A percentile compares a stretch with the other conserved stretches of the same genome.
These are phyloP conservation scores for Spisula solida DNA, from an alignment of 2,888 invertebrate genomes.

Conservation along the genomic window DNA sequence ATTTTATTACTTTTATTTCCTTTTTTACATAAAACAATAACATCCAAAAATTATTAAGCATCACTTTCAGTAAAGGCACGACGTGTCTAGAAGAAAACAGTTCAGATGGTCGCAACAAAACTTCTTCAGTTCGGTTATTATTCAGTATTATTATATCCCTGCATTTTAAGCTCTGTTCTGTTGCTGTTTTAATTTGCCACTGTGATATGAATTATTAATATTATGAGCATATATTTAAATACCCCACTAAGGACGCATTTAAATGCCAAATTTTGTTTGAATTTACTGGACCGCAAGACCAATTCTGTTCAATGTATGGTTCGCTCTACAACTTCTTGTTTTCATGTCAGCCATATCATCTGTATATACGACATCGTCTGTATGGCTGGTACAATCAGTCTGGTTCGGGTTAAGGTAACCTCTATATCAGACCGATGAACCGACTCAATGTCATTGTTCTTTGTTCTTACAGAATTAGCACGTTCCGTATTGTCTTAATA, in stretches of 20 bases:
- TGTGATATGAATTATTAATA: constrained; percentile 44
- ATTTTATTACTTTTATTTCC: constrained; percentile 6
- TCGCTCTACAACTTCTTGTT: constrained; percentile 29
- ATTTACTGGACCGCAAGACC: constrained; percentile 68
- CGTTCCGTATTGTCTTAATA: constrained; percentile 4
- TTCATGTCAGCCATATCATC: constrained; percentile 25
- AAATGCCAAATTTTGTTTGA: constrained; percentile 59
- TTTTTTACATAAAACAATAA: not conserved
- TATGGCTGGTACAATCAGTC: constrained; percentile 38
- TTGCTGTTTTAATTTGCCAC: not conserved
- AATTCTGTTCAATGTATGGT: constrained; percentile 54
- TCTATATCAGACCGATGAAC: constrained; percentile 44
- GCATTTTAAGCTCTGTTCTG: not conserved
- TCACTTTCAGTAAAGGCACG: not conserved
- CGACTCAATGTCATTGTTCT: constrained; percentile 51
- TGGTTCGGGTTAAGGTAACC: constrained; percentile 32
- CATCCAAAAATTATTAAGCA: not conserved
- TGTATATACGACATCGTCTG: constrained; percentile 45
- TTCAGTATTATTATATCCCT: not conserved
- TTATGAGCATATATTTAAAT: constrained; percentile 50
- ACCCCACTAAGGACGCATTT: constrained; percentile 39
- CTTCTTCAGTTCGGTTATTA: not conserved
- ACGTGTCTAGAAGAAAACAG: not conserved
- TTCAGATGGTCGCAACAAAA: not conserved
- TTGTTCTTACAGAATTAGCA: constrained; percentile 45